Percentiles rank a stretch among this genome's conserved stretches.
These are phyloP conservation scores for Camponotus fellah DNA, from an alignment of 2,888 invertebrate genomes.

Conservation along the genomic window DNA sequence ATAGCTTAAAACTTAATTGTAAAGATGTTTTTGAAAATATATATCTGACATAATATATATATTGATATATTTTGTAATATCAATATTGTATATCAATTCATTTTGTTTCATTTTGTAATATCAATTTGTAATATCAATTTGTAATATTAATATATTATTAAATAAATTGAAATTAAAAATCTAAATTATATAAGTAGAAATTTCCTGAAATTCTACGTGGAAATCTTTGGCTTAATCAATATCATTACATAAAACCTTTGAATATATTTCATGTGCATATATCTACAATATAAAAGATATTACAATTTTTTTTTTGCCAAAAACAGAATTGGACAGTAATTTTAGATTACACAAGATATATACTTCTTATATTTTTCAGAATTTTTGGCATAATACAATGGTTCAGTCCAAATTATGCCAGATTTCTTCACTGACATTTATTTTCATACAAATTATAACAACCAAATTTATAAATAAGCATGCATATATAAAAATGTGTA, in stretches of 20 bases:
- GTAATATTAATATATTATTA: neutral
- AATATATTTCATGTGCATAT: slow-evolving; percentile 44
- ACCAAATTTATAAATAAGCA: slow-evolving; percentile 47
- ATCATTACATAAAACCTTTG: slow-evolving; percentile 78
- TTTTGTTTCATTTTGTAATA: too few species aligned
- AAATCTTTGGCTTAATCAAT: slow-evolving; percentile 74
- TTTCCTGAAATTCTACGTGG: slow-evolving; percentile 57
- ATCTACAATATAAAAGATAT: slow-evolving; percentile 38
- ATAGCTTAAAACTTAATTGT: slow-evolving; percentile 27
- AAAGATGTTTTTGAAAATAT: slow-evolving; percentile 41
- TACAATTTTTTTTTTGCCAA: slow-evolving; percentile 17
- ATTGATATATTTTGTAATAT: neutral
- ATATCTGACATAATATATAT: slow-evolving; percentile 56
- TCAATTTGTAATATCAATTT: neutral
- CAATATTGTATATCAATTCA: too few species aligned
- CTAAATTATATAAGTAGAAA: slow-evolving; percentile 66
- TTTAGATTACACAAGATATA: slow-evolving; percentile 25
- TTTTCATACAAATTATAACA: slow-evolving; percentile 45
- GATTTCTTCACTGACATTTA: slow-evolving; percentile 42
- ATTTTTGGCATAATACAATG: slow-evolving; percentile 39
- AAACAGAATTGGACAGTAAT: slow-evolving; percentile 28
- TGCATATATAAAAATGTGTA: slow-evolving; percentile 52
- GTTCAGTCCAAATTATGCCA: slow-evolving; percentile 41
- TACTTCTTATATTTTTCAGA: slow-evolving; percentile 24
- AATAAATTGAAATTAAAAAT: slow-evolving; percentile 63